Evolutionary conservation across 1,140 invertebrate genomes (phyloP).

Genomic region (Pseudomyrmex gracilis): DNA sequence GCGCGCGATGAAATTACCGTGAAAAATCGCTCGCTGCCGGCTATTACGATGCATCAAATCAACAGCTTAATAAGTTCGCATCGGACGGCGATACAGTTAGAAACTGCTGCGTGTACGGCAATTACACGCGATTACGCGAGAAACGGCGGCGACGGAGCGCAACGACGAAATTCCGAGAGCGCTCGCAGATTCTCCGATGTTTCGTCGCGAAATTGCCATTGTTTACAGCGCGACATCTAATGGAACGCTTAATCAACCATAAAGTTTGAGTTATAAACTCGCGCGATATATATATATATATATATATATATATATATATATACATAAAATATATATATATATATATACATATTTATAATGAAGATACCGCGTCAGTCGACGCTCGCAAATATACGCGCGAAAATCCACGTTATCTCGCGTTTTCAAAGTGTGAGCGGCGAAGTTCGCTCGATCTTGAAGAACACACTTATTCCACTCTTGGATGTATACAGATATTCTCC

Average conservation of each 20-base stretch:
- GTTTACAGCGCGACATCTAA: conserved; percentile 38
- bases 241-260: conserved; percentile 34
- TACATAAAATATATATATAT: neutral
- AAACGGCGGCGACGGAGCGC: neutral
- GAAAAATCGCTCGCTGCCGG: conserved; percentile 23
- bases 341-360: conserved; percentile 35
- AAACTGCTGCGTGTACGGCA: conserved; percentile 12
- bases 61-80: conserved; percentile 42
- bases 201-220: conserved; percentile 23
- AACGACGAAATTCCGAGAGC: conserved; percentile 25
- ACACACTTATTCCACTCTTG: neutral
- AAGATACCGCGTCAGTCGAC: neutral
- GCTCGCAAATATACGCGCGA: neutral
- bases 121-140: conserved; percentile 34
- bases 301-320: neutral
- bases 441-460: conserved; percentile 3
- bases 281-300: neutral
- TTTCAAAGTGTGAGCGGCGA: neutral
- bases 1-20: conserved; percentile 13
- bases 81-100: conserved; percentile 16
- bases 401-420: neutral
- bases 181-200: neutral
- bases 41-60: conserved; percentile 40
- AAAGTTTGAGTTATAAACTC: conserved; percentile 27
- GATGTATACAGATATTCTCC: conserved; percentile 3